Conservation (phyloP, 2,888 invertebrate genomes). For the Thyatira batis region DNA sequence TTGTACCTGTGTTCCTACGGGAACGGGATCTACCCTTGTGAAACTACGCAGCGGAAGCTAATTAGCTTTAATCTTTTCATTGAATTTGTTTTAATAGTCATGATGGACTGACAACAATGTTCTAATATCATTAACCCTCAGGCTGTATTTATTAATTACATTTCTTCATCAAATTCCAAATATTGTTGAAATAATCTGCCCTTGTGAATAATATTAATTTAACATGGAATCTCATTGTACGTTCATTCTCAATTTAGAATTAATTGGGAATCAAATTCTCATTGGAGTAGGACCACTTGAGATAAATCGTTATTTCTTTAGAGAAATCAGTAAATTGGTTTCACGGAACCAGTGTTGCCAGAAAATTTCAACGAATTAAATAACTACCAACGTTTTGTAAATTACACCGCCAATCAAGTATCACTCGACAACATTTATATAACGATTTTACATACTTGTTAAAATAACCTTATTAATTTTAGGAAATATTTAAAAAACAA, state of each 20-base stretch:
- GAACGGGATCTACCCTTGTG: no score
- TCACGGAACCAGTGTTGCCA: conserved; percentile 18
- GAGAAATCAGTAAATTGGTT: conserved; percentile 48
- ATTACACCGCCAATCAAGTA: conserved; percentile 7
- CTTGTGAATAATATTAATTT: conserved; percentile 31
- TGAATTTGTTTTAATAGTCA: no score
- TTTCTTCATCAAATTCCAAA: neutral
- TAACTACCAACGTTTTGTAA: conserved; percentile 4
- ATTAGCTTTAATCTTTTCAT: no score
- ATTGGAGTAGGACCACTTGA: conserved; percentile 40
- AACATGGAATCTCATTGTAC: conserved; percentile 33
- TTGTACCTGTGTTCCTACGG: no score
- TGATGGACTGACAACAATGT: no score
- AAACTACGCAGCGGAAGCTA: no score
- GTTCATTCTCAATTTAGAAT: conserved; percentile 44
- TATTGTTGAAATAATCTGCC: neutral
- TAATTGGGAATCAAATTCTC: conserved; percentile 58
- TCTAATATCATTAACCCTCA: neutral
- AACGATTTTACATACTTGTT: no score
- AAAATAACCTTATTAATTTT: no score
- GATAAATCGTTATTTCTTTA: conserved; percentile 53
- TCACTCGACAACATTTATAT: conserved; percentile 3
- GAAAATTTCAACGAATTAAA: conserved; percentile 4
- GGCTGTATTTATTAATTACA: neutral
- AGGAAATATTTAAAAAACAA: no score